phyloP scores from a whole-genome alignment of 2,888 invertebrate species.

The Cerastis leucographa region DNA sequence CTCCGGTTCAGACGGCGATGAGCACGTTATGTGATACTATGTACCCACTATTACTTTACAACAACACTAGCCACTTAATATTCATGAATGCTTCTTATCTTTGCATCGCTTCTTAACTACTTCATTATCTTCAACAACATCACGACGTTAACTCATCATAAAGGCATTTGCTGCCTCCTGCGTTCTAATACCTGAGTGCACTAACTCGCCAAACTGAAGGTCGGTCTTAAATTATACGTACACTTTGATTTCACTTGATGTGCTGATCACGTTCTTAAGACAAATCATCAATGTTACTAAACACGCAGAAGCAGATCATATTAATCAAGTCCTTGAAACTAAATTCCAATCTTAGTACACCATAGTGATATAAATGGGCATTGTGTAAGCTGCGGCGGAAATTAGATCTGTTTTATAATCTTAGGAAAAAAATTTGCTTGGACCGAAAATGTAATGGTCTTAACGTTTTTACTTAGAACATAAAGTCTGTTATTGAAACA shows the following conservation, averaged over 20 bases:
- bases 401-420: conserved; percentile 13
- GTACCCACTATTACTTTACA: conserved; percentile 32
- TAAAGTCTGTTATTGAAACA: not conserved
- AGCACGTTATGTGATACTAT: conserved; percentile 25
- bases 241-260: conserved; percentile 34
- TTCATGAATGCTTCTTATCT: conserved; percentile 59
- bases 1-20: conserved; percentile 28
- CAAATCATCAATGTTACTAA: conserved; percentile 48
- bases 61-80: conserved; percentile 44
- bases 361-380: conserved; percentile 9
- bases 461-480: not conserved
- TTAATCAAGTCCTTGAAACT: conserved; percentile 43
- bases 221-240: conserved; percentile 30
- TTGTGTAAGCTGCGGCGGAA: conserved; percentile 9
- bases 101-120: conserved; percentile 43
- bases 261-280: conserved; percentile 49
- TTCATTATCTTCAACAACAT: conserved; percentile 55
- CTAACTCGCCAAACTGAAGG: conserved; percentile 43
- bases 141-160: conserved; percentile 48
- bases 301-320: conserved; percentile 47
- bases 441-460: not conserved
- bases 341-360: conserved; percentile 39
- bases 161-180: conserved; percentile 25
- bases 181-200: conserved; percentile 39
- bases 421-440: not conserved